Base-by-base conservation (phyloP, 2,888 invertebrate species). In the Meiosimyza decipiens region DNA sequence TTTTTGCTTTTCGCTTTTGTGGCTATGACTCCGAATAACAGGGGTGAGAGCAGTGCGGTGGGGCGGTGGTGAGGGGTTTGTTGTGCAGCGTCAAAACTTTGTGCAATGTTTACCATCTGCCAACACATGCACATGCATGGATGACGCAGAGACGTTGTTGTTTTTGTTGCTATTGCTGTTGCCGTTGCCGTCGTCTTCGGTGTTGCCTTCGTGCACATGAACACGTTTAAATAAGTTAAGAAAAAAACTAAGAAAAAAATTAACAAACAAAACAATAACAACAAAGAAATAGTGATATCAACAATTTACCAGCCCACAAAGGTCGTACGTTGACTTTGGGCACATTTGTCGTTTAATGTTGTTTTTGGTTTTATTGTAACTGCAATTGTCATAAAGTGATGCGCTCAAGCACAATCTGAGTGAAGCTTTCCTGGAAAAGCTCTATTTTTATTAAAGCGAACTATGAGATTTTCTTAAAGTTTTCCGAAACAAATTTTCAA, bases 301-400 rank as follows among this genome's bases (percentile, higher is more conserved):
- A 18, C 22, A 12, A 51, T 22, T 28, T 22, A 22, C 54, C 67
- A 55, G 16, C 55, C 67, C 67, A 66, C 67, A 67, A 67, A 67
- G 67, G 67, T 67, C 67, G 67, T 55, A 67, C 67, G 57, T 67
- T 67, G 67, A 67, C 67, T 67, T 67, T 47, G 55, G 55, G 49
- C 47, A 55, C 47, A 16, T 7, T 7, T 18, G 40, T 9, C 6
- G 1, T 40, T 57, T 57, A 16, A 5, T 55, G 55, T 57, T 57
- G 55, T 57, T 60, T n/a, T 15, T 13, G 9, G 9, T 40, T 9
- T 63, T 63, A 47, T 47, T 55, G 12, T 47, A 57, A 57, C 18
- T 18, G 57, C 57, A 57, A 16, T 57, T 57, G 28, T 57, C 57
- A 28, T 57, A 57, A 22, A 15, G 13, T n/a, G 40, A 9, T 40